Evolutionary conservation across 2,113 vertebrate genomes (phyloP).

Genomic region (Climacteris rufus): DNA sequence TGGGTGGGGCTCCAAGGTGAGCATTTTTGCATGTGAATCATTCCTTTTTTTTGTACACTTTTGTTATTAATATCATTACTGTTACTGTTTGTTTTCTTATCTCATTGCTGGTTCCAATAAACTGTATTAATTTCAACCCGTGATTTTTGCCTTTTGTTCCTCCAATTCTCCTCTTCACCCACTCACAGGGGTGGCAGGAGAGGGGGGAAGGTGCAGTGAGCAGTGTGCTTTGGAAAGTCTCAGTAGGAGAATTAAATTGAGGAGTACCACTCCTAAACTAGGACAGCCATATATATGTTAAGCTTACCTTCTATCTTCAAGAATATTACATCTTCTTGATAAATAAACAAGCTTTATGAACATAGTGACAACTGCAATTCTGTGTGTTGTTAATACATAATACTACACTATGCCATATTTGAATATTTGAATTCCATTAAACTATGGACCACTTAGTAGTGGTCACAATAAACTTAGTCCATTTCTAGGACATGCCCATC

Average conservation of each 20-base stretch:
- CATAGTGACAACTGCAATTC: not conserved
- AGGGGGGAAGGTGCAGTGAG: not conserved
- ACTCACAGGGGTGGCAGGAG: accelerated
- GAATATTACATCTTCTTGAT: not conserved
- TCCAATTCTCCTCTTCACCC: not conserved
- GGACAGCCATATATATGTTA: not conserved
- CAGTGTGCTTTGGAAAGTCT: not conserved
- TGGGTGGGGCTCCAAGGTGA: not conserved
- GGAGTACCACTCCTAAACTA: not conserved
- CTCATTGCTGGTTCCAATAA: not conserved
- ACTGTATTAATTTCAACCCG: not conserved
- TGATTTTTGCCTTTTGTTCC: not conserved
- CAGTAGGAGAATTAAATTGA: not conserved
- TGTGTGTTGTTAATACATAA: not conserved
- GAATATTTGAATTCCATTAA: not conserved
- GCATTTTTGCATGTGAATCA: not conserved
- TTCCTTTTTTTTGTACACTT: not conserved
- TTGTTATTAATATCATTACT: not conserved
- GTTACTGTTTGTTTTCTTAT: not conserved
- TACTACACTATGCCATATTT: not conserved
- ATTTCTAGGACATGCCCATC: not conserved
- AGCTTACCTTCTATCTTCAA: not conserved
- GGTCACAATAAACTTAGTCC: not conserved
- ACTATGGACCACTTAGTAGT: not conserved
- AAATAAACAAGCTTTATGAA: not conserved